These are phyloP conservation scores for Phymastichus coffea DNA, from an alignment of 1,140 invertebrate genomes.

Conservation along the genomic window DNA sequence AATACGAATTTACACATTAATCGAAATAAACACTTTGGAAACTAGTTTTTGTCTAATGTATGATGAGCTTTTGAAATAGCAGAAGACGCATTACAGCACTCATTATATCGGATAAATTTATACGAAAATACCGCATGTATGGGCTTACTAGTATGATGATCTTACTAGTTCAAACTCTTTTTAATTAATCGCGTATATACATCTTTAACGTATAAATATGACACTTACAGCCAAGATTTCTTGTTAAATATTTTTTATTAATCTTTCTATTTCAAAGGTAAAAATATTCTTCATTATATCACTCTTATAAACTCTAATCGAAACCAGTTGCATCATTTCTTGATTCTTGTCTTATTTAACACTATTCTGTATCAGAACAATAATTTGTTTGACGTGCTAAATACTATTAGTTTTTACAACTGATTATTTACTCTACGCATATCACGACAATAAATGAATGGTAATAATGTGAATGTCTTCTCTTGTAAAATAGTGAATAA, in stretches of 20 bases:
- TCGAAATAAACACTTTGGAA: no score
- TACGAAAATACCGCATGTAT: slow-evolving; percentile 25
- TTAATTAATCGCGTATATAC: slow-evolving; percentile 9
- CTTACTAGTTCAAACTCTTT: slow-evolving; percentile 2
- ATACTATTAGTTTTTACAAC: slow-evolving; percentile 11
- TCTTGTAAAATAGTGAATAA: slow-evolving; percentile 15
- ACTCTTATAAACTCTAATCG: slow-evolving; percentile 8
- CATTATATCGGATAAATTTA: slow-evolving; percentile 22
- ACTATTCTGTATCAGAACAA: slow-evolving; percentile 7
- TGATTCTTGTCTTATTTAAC: background rate
- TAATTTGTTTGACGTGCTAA: slow-evolving; percentile 12
- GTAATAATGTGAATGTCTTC: background rate
- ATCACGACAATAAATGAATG: slow-evolving; percentile 20
- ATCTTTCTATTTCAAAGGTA: slow-evolving; percentile 14
- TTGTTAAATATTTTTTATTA: slow-evolving; percentile 10
- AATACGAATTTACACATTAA: no score
- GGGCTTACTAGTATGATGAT: slow-evolving; percentile 6
- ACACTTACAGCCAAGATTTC: slow-evolving; percentile 24
- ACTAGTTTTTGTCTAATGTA: no score
- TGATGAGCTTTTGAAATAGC: slow-evolving; percentile 12
- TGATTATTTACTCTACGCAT: slow-evolving; percentile 26
- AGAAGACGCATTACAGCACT: slow-evolving; percentile 7
- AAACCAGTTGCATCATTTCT: no score
- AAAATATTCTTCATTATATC: slow-evolving; percentile 20
- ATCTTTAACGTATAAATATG: slow-evolving; percentile 14